A percentile compares a stretch with the other conserved stretches of the same genome.
Evolutionary conservation across 2,888 invertebrate genomes (phyloP).

Genomic region (Lottia scabra): DNA sequence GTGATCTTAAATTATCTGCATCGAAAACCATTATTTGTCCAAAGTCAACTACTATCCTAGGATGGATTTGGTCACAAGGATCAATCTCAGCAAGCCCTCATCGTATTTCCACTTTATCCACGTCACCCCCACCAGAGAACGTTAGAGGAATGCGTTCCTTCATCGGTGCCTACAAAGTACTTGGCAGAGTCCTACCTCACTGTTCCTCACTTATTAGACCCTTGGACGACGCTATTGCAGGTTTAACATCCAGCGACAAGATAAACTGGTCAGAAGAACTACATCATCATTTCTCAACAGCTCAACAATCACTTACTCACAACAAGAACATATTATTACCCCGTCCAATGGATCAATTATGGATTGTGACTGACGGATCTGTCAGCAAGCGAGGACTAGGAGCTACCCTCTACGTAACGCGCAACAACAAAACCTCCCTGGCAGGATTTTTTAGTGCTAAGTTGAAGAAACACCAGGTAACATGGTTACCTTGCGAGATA

Average conservation of each 20-base stretch:
- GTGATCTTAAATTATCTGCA: slow-evolving; percentile 25
- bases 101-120: slow-evolving; percentile 26
- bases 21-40: slow-evolving; percentile 33
- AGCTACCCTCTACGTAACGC: slow-evolving; percentile 37
- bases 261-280: slow-evolving; percentile 26
- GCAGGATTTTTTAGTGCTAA: slow-evolving; percentile 45
- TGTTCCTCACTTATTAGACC: slow-evolving; percentile 18
- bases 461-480: slow-evolving; percentile 37
- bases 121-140: slow-evolving; percentile 25
- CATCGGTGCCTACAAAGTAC: slow-evolving; percentile 37
- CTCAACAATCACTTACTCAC: not conserved
- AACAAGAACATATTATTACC: slow-evolving; percentile 27
- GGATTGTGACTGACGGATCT: too few relatives aligned
- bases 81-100: slow-evolving; percentile 33
- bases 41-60: slow-evolving; percentile 25
- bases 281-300: not conserved
- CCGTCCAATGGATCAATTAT: slow-evolving; percentile 11
- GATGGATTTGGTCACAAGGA: slow-evolving; percentile 38
- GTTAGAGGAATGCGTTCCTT: slow-evolving; percentile 36
- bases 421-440: slow-evolving; percentile 22
- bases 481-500: slow-evolving; percentile 28
- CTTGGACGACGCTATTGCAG: slow-evolving; percentile 24
- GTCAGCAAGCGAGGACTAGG: slow-evolving; percentile 28
- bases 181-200: slow-evolving; percentile 27
- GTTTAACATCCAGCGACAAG: too few relatives aligned